Conservation (phyloP, 2,797 vertebrate species). For the Mus caroli region DNA sequence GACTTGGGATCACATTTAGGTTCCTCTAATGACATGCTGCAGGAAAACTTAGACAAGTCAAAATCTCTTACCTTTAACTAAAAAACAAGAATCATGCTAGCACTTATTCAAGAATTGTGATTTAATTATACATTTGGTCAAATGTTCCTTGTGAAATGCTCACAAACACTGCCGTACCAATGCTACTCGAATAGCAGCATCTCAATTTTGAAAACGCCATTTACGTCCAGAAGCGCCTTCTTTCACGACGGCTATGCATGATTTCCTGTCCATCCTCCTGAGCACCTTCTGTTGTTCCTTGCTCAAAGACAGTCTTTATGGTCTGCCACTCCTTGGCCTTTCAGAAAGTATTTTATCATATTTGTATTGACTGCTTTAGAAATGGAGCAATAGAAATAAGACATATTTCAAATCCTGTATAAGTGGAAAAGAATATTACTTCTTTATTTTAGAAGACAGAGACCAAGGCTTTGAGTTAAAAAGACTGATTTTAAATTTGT, state of each 20-base stretch:
- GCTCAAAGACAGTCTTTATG: constrained; percentile 11
- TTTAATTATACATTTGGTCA: constrained; percentile 48
- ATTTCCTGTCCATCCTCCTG: background rate
- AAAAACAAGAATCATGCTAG: constrained; percentile 48
- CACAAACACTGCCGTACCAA: constrained; percentile 12
- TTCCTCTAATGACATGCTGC: constrained; percentile 13
- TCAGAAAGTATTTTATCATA: constrained; percentile 21
- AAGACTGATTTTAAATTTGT: constrained; percentile 4
- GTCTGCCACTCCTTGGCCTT: background rate
- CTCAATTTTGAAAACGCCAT: constrained; percentile 13
- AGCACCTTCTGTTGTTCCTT: background rate
- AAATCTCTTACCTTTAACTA: constrained; percentile 47
- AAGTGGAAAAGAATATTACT: background rate
- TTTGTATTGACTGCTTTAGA: constrained; percentile 13
- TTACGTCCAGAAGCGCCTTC: constrained; percentile 44
- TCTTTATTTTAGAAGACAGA: constrained; percentile 28
- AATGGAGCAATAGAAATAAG: constrained; percentile 46
- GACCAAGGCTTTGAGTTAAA: constrained; percentile 44
- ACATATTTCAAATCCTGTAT: background rate
- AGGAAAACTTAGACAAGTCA: constrained; percentile 36
- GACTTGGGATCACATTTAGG: constrained; percentile 13
- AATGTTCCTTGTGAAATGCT: constrained; percentile 31
- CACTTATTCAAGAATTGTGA: background rate
- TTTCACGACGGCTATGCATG: background rate
- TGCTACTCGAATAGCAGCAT: background rate